A percentile compares a stretch with the other conserved stretches of the same genome.
phyloP scores from a whole-genome alignment of 2,888 invertebrate species.

The Pyrgus malvae region DNA sequence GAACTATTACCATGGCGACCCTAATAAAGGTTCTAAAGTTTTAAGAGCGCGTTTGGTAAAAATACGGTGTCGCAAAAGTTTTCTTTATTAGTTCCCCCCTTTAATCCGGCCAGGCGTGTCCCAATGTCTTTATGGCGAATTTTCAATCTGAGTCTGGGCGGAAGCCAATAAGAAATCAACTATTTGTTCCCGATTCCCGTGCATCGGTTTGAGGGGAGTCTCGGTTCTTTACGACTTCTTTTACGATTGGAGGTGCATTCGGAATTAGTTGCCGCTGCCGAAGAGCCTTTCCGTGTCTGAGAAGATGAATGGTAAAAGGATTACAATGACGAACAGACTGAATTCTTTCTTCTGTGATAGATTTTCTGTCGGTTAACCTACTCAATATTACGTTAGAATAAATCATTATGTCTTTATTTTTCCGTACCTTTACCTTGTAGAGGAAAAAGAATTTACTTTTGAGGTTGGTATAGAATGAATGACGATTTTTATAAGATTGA shows the following conservation, averaged over 20 bases:
- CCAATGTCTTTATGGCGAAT: slow-evolving; percentile 81
- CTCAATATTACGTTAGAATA: not conserved
- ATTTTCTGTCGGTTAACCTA: slow-evolving; percentile 42
- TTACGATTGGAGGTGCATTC: slow-evolving; percentile 82
- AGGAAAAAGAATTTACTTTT: too few relatives aligned
- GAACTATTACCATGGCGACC: slow-evolving; percentile 64
- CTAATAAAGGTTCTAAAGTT: slow-evolving; percentile 74
- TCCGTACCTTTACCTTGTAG: too few relatives aligned
- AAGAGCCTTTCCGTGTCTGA: slow-evolving; percentile 78
- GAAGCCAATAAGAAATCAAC: slow-evolving; percentile 81
- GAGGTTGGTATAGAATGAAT: too few relatives aligned
- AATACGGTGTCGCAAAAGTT: slow-evolving; percentile 81
- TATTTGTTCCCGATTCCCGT: slow-evolving; percentile 77
- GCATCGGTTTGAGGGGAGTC: slow-evolving; percentile 74
- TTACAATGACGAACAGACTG: slow-evolving; percentile 66
- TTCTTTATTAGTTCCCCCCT: slow-evolving; percentile 81
- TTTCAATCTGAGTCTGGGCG: slow-evolving; percentile 79
- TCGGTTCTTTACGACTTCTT: slow-evolving; percentile 80
- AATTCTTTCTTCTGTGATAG: slow-evolving; percentile 42
- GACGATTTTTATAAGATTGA: too few relatives aligned
- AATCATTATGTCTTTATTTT: not conserved
- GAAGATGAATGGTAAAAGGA: slow-evolving; percentile 76
- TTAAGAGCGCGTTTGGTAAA: slow-evolving; percentile 75
- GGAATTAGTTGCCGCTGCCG: slow-evolving; percentile 73
- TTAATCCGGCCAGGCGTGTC: slow-evolving; percentile 79